Percentiles rank a stretch among this genome's conserved stretches.
Evolutionary conservation across 35 echinoderm and acorn worm species (phyloP).

Genomic region (Heliocidaris erythrogramma): DNA sequence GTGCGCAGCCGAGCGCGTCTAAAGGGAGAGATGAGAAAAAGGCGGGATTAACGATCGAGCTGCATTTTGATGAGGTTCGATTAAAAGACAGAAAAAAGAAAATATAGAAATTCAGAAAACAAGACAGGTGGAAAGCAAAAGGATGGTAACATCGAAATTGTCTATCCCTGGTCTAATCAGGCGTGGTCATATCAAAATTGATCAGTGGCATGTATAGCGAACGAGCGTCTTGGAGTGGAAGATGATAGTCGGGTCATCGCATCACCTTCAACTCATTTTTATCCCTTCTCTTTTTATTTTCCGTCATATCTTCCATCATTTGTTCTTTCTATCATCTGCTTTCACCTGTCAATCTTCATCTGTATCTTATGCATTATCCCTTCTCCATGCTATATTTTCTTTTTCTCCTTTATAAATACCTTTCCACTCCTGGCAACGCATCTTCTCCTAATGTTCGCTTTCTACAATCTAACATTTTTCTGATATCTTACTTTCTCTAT

Average conservation of each 20-base stretch:
- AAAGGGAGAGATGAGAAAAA: background rate
- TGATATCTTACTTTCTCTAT: too few species aligned
- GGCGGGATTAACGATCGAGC: constrained; percentile 31
- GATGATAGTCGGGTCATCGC: background rate
- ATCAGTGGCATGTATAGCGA: constrained; percentile 5
- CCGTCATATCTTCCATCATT: background rate
- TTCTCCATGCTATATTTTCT: background rate
- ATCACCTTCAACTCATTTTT: background rate
- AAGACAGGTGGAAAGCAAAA: constrained; percentile 43
- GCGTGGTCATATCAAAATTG: constrained; percentile 45
- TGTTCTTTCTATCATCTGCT: background rate
- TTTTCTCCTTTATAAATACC: too few species aligned
- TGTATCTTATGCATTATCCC: background rate
- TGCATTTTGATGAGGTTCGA: constrained; percentile 36
- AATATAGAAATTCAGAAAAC: constrained; percentile 52
- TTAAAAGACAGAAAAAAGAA: constrained; percentile 26
- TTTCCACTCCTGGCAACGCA: too few species aligned
- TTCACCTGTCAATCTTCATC: background rate
- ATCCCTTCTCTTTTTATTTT: background rate
- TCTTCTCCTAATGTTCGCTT: too few species aligned
- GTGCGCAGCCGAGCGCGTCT: constrained; percentile 4
- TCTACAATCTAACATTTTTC: too few species aligned
- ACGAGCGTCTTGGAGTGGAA: background rate
- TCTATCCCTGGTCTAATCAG: constrained; percentile 30
- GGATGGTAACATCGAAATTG: constrained; percentile 42